Base-by-base conservation (phyloP, 2,888 invertebrate species). In the Barypeithes pellucidus region DNA sequence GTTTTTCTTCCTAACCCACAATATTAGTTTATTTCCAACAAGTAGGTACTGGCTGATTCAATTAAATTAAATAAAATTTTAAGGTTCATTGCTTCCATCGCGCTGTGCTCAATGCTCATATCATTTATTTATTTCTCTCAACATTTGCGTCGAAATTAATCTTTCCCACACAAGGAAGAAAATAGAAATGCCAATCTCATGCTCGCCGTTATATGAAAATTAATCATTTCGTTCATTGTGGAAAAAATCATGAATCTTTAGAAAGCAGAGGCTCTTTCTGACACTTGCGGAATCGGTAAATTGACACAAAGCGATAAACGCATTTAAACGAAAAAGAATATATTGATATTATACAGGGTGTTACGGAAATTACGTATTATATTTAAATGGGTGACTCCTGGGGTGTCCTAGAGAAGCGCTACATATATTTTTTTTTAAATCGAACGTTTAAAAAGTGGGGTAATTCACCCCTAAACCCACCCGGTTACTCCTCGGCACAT, bases 141-240 rank as follows among this genome's bases (percentile, higher is more conserved):
- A 50, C 22, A 24, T 20, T 4, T 50, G 22, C 24, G 50, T 24
- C 5, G 4, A 50, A 50, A 50, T 50, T 22, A 50, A 50, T 54
- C 54, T 33, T 54, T 54, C 33, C 33, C 54, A 14, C 50, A 29
- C 9, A 24, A 22, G 33, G 29, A 54, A 29, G 29, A 54, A 54
- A 54, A 54, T 33, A 33, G 59, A 59, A 67, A 59, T 59, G 67
- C 59, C 67, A 67, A 67, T 59, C 67, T 45, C 47, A 67, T 59
- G 47, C 47, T 59, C 36, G 45, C 29, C 67, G 18, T 33, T 67
- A 12, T 43, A 43, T 29, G 67, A 59, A 59, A 67, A 67, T 67
- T 67, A 67, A 67, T 67, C 59, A 59, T 43, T 20, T 16, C 33
- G 59, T 59, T 45, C 67, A 45, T 67, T 59, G 57, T 59, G 67